Conservation (phyloP, 1,140 invertebrate species). For the Helicorthomorpha holstii region DNA sequence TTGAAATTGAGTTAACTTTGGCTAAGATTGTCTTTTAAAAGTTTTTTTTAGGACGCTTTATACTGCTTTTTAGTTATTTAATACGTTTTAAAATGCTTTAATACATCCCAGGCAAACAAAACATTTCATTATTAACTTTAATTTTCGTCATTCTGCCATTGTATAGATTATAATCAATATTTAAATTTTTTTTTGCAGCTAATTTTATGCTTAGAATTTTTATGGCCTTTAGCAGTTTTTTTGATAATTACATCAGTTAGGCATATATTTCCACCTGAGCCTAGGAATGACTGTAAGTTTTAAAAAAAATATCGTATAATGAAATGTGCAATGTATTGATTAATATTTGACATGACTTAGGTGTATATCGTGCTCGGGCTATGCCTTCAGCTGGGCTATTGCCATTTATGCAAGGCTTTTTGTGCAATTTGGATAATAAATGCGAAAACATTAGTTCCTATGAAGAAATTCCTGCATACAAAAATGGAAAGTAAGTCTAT, state of each 20-base stretch:
- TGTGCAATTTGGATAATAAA: neutral
- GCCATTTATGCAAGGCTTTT: neutral
- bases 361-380: neutral
- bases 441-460: neutral
- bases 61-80: neutral
- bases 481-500: neutral
- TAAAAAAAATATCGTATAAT: neutral
- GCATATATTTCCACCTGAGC: neutral
- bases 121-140: neutral
- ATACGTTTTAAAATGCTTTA: neutral
- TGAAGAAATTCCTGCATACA: constrained; percentile 1
- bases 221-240: neutral
- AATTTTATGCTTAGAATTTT: neutral
- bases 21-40: neutral
- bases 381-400: neutral
- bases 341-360: neutral
- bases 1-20: neutral
- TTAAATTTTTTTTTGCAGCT: neutral
- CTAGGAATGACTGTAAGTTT: neutral
- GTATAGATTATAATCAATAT: neutral
- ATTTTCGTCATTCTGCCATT: neutral
- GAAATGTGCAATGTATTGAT: neutral
- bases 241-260: neutral
- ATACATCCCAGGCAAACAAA: neutral
- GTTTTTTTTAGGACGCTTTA: neutral